phyloP scores from a whole-genome alignment of 2,113 vertebrate genomes.

The Nipponia nippon region DNA sequence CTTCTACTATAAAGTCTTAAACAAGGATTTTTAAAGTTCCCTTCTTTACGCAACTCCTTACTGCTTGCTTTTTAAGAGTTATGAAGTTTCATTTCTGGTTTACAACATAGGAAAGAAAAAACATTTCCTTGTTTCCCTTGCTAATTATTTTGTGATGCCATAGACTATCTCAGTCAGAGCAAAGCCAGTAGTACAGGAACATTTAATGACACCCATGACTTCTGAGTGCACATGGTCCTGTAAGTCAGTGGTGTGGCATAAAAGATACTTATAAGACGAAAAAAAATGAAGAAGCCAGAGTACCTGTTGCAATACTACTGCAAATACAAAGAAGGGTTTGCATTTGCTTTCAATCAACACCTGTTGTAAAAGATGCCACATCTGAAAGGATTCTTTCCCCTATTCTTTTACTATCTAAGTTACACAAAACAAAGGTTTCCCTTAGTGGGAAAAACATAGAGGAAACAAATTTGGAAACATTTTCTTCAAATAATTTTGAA shows the following conservation, averaged over 20 bases:
- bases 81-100: neutral
- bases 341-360: neutral
- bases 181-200: neutral
- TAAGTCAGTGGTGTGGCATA: neutral
- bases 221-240: neutral
- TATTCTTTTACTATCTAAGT: neutral
- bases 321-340: neutral
- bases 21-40: neutral
- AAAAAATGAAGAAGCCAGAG: neutral
- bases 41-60: neutral
- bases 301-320: neutral
- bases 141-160: neutral
- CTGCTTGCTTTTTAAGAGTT: neutral
- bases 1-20: neutral
- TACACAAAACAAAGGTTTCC: neutral
- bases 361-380: neutral
- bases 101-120: neutral
- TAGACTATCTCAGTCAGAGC: neutral
- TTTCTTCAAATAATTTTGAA: neutral
- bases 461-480: neutral
- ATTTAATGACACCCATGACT: neutral
- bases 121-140: neutral
- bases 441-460: neutral
- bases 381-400: neutral
- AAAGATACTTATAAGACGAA: neutral